These are phyloP conservation scores for Allygus modestus DNA, from an alignment of 2,888 invertebrate genomes.

Conservation along the genomic window DNA sequence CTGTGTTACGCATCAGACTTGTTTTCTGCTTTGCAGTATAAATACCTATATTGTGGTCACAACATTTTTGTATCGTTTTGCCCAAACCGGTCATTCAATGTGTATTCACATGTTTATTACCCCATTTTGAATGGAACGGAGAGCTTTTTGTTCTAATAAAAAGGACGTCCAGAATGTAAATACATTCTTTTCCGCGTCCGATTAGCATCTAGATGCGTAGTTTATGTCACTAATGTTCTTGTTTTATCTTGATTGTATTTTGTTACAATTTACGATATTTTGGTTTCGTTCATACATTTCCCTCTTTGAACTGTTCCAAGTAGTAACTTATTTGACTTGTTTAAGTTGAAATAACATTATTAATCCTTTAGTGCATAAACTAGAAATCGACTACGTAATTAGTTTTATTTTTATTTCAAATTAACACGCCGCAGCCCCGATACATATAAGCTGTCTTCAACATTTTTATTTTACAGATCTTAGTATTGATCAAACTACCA, in stretches of 20 bases:
- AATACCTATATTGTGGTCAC: background rate
- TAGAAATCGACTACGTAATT: too few relatives aligned
- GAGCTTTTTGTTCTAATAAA: background rate
- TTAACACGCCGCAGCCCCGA: too few relatives aligned
- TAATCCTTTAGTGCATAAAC: too few relatives aligned
- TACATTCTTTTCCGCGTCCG: background rate
- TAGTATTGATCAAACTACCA: too few relatives aligned
- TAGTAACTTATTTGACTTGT: too few relatives aligned
- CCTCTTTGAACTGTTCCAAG: too few relatives aligned
- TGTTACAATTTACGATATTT: too few relatives aligned
- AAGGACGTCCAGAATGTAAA: slow-evolving; percentile 11
- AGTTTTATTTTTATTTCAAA: too few relatives aligned
- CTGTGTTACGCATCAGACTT: background rate
- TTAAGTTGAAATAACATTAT: too few relatives aligned
- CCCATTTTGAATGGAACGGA: background rate
- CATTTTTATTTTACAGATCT: too few relatives aligned
- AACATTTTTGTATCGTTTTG: background rate
- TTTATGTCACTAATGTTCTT: background rate
- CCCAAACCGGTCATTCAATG: background rate
- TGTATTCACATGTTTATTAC: slow-evolving; percentile 21
- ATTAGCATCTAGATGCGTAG: background rate
- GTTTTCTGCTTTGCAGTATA: background rate
- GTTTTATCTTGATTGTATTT: background rate
- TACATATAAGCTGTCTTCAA: too few relatives aligned
- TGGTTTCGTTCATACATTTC: too few relatives aligned